Conservation (phyloP, 1,140 invertebrate species). For the Hesperophylax magnus region DNA sequence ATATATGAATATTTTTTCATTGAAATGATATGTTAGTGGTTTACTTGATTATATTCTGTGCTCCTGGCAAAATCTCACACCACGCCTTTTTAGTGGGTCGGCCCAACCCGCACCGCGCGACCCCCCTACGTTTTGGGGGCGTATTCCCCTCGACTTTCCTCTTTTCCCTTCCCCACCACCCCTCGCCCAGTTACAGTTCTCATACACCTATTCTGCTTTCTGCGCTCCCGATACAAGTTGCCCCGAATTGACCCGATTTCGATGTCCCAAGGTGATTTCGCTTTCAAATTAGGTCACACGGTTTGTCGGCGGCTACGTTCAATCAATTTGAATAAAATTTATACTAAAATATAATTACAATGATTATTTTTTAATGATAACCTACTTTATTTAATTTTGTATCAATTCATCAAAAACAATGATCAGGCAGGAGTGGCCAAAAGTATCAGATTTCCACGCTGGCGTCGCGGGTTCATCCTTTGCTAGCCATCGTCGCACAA, state of each 20-base stretch:
- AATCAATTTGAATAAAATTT: not conserved
- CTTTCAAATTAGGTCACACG: constrained; percentile 14
- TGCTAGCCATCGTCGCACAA: too few species aligned
- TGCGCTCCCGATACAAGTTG: constrained; percentile 44
- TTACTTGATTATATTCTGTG: not conserved
- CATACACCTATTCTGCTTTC: constrained; percentile 11
- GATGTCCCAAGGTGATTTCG: constrained; percentile 20
- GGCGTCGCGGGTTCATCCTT: too few species aligned
- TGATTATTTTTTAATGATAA: too few species aligned
- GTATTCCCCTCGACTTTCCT: not conserved
- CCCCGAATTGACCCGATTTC: constrained; percentile 42
- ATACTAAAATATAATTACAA: not conserved
- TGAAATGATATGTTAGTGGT: too few species aligned
- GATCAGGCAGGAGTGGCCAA: too few species aligned
- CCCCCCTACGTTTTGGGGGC: not conserved
- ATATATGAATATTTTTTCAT: too few species aligned
- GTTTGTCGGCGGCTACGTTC: not conserved
- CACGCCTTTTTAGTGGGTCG: not conserved
- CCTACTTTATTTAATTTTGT: too few species aligned
- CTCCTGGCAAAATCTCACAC: constrained; percentile 9
- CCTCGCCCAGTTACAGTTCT: not conserved
- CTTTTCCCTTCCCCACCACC: not conserved
- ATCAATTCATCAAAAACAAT: too few species aligned
- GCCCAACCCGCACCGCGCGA: not conserved
- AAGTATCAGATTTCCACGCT: too few species aligned